Percentiles rank a stretch among this genome's conserved stretches.
Evolutionary conservation across 2,113 vertebrate species (phyloP).

Genomic region (Ammospiza nelsoni): DNA sequence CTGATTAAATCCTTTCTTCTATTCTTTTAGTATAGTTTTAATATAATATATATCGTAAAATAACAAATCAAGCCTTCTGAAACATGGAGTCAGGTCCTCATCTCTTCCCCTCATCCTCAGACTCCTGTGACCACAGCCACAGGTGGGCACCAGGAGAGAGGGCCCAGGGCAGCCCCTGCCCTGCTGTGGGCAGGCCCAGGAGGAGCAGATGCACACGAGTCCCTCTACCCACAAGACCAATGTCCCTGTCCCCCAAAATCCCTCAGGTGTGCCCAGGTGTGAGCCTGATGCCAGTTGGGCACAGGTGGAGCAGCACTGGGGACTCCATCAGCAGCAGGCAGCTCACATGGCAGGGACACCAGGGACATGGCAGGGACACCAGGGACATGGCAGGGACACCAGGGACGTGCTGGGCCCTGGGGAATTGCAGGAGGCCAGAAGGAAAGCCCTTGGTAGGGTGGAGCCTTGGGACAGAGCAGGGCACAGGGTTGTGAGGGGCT

Average conservation of each 20-base stretch:
- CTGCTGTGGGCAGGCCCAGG: neutral
- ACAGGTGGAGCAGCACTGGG: neutral
- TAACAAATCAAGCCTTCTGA: no score
- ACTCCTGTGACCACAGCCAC: no score
- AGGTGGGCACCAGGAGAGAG: neutral
- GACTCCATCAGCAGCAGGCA: neutral
- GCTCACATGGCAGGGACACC: fast-evolving
- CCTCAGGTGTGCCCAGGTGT: neutral
- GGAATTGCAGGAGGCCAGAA: no score
- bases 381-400: no score
- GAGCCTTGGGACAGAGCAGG: neutral
- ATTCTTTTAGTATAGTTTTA: no score
- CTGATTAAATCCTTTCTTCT: no score
- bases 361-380: fast-evolving
- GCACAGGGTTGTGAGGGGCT: neutral
- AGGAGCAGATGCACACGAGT: fast-evolving
- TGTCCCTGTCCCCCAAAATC: neutral
- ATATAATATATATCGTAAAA: no score
- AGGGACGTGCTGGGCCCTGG: neutral
- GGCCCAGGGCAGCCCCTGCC: neutral
- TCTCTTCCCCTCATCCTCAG: no score
- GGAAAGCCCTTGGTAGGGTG: neutral
- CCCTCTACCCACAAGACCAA: neutral
- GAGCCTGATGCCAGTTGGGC: neutral
- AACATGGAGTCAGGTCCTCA: no score